Percentiles rank a stretch among this genome's conserved stretches.
phyloP scores from a whole-genome alignment of 2,888 invertebrate genomes.

The Malthinus flaveolus region DNA sequence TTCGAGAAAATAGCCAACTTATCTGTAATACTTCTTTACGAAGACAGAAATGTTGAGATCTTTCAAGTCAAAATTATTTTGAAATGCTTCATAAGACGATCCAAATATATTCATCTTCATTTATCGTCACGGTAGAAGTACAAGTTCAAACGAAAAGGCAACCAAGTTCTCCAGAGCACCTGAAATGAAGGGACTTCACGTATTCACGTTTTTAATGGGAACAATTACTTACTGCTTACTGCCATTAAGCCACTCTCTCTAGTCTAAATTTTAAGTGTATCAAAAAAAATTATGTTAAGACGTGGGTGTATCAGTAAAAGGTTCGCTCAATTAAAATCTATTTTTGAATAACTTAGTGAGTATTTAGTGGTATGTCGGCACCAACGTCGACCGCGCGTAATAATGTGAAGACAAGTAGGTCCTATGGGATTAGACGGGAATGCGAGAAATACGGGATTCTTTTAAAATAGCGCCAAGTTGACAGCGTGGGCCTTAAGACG shows the following conservation, averaged over 20 bases:
- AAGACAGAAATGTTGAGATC: no score
- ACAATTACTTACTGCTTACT: no score
- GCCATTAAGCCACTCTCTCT: background rate
- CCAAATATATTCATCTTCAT: no score
- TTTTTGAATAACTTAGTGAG: conserved; percentile 12
- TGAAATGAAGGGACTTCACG: no score
- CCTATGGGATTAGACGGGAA: conserved; percentile 43
- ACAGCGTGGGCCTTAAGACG: conserved; percentile 42
- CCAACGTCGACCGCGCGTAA: conserved; percentile 32
- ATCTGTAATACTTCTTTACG: no score
- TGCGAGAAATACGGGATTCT: conserved; percentile 36
- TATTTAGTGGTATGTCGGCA: conserved; percentile 28
- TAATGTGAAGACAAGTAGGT: conserved; percentile 43
- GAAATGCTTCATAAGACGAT: no score
- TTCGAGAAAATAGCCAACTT: no score
- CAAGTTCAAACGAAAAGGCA: no score
- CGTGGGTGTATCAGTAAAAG: conserved; percentile 4
- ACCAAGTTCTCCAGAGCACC: no score
- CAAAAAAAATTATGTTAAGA: background rate
- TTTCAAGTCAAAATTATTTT: no score
- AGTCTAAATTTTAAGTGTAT: background rate
- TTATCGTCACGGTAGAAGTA: no score
- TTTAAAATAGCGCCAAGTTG: conserved; percentile 40
- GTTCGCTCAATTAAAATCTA: conserved; percentile 6
- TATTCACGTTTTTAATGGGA: no score